Evolutionary conservation across 2,888 invertebrate genomes (phyloP).

Genomic region (Fissipunctia ypsillon): DNA sequence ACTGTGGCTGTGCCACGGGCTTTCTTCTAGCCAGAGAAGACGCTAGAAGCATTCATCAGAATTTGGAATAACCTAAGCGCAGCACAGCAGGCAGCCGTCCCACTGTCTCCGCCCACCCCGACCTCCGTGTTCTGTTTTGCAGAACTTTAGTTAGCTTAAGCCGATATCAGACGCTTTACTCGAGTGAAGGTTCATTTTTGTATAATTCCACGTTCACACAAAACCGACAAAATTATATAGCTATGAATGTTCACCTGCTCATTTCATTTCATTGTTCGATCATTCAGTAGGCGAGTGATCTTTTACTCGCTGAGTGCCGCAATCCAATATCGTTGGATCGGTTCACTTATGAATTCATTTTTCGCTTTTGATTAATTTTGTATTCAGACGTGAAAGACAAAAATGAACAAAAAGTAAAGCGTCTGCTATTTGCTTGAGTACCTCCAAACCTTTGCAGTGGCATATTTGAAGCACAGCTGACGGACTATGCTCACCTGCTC

Average conservation of each 20-base stretch:
- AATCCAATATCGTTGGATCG: neutral
- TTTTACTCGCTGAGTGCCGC: too few species aligned
- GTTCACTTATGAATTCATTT: neutral
- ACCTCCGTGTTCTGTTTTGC: neutral
- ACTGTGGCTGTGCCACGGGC: too few species aligned
- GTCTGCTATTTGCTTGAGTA: neutral
- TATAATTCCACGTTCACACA: neutral
- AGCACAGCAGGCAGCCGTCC: neutral
- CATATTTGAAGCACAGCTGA: neutral
- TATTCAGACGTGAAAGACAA: neutral
- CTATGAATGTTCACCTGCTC: neutral
- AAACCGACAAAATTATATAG: neutral
- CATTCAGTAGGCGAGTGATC: neutral
- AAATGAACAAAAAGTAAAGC: neutral
- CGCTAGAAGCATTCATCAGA: neutral
- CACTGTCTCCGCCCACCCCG: neutral
- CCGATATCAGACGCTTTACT: neutral
- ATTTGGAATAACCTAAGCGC: neutral
- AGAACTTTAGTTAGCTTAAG: neutral
- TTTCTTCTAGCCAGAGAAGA: neutral
- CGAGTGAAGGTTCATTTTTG: neutral
- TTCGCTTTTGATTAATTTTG: neutral
- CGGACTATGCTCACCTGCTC: neutral
- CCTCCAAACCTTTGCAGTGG: neutral
- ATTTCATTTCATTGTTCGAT: neutral